These are phyloP conservation scores for Brassicogethes aeneus DNA, from an alignment of 2,888 invertebrate species.

Conservation along the genomic window DNA sequence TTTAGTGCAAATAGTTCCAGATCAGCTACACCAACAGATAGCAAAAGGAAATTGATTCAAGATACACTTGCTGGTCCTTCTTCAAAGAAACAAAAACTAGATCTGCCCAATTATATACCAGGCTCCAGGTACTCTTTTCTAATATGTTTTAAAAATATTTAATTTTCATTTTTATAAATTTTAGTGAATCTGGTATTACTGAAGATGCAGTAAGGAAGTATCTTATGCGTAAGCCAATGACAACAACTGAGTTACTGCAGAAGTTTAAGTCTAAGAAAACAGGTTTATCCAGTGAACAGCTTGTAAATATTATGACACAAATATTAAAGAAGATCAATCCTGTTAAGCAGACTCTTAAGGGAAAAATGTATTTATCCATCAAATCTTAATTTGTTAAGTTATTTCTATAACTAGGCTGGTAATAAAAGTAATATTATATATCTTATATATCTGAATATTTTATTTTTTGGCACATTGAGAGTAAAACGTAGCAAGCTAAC, in stretches of 20 bases:
- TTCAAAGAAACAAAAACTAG: slow-evolving; percentile 48
- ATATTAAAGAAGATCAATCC: slow-evolving; percentile 93
- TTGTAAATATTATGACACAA: slow-evolving; percentile 90
- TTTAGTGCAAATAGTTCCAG: slow-evolving; percentile 47
- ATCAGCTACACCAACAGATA: slow-evolving; percentile 43
- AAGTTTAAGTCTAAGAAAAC: slow-evolving; percentile 94
- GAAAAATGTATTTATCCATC: slow-evolving; percentile 89
- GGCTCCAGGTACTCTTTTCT: slow-evolving; percentile 39
- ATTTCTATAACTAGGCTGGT: no score
- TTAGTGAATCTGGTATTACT: slow-evolving; percentile 79
- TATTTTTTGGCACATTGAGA: no score
- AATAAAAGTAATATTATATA: no score
- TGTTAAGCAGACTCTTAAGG: slow-evolving; percentile 82
- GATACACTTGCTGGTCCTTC: slow-evolving; percentile 42
- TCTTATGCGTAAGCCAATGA: slow-evolving; percentile 94
- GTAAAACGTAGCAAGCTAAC: no score
- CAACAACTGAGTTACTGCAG: slow-evolving; percentile 88
- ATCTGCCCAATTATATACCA: slow-evolving; percentile 42
- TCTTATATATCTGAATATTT: no score
- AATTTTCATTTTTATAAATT: slow-evolving; percentile 28
- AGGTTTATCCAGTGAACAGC: slow-evolving; percentile 79
- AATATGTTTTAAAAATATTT: slow-evolving; percentile 3
- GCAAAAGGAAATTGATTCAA: slow-evolving; percentile 37
- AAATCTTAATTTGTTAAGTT: slow-evolving; percentile 52
- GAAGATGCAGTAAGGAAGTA: slow-evolving; percentile 94